These are phyloP conservation scores for Nephotettix cincticeps DNA, from an alignment of 1,140 invertebrate genomes.

Conservation along the genomic window DNA sequence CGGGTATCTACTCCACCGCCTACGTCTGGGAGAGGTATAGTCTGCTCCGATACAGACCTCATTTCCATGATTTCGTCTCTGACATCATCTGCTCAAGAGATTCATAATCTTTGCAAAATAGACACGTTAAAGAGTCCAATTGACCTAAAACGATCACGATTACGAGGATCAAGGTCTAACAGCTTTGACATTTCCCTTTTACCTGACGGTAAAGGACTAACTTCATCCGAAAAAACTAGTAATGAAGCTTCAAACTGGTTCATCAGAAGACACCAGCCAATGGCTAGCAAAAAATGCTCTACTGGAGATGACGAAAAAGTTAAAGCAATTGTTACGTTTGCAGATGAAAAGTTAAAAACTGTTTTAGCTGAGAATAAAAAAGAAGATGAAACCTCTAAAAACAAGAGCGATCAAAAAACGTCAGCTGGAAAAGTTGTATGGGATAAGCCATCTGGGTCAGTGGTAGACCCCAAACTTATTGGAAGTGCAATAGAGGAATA, in stretches of 20 bases:
- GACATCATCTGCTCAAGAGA: constrained; percentile 76
- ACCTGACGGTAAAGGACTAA: constrained; percentile 51
- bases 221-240: constrained; percentile 41
- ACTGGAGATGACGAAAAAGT: constrained; percentile 23
- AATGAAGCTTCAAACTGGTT: constrained; percentile 65
- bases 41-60: constrained; percentile 77
- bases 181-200: constrained; percentile 78
- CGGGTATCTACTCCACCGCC: neutral
- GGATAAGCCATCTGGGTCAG: constrained; percentile 69
- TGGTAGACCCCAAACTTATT: constrained; percentile 73
- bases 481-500: constrained; percentile 81
- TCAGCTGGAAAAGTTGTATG: constrained; percentile 57
- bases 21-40: constrained; percentile 52
- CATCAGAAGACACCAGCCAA: constrained; percentile 67
- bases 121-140: constrained; percentile 41
- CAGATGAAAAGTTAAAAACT: constrained; percentile 44
- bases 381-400: constrained; percentile 44
- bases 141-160: constrained; percentile 53
- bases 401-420: constrained; percentile 40
- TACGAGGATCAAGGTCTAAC: constrained; percentile 69
- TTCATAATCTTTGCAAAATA: constrained; percentile 42
- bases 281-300: constrained; percentile 50
- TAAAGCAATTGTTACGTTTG: constrained; percentile 42
- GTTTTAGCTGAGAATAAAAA: constrained; percentile 20
- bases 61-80: constrained; percentile 74